Evolutionary conservation across 2,797 vertebrate species (phyloP).

Genomic region (Mus caroli): DNA sequence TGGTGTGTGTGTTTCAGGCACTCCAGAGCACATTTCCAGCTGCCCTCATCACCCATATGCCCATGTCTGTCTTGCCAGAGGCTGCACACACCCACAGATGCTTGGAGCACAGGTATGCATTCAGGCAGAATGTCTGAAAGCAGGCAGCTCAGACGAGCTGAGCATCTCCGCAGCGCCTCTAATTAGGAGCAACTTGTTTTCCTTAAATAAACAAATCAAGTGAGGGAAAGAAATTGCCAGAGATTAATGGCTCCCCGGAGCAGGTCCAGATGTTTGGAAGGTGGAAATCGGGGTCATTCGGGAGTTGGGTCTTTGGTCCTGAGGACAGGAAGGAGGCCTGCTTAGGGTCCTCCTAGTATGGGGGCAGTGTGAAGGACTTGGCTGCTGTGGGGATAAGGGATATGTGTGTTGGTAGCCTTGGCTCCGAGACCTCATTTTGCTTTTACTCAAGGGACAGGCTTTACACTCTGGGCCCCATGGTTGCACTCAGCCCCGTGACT

Average conservation of each 20-base stretch:
- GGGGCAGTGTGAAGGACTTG: background rate
- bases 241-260: conserved; percentile 79
- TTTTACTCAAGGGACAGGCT: background rate
- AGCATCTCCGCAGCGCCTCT: conserved; percentile 59
- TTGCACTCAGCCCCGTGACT: background rate
- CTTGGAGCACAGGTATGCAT: conserved; percentile 48
- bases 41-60: background rate
- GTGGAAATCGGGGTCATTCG: background rate
- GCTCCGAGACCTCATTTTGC: rapidly evolving
- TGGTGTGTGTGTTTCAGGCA: background rate
- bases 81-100: conserved; percentile 28
- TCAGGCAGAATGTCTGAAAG: conserved; percentile 65
- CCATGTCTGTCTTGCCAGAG: rapidly evolving
- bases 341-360: background rate
- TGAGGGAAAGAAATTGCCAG: conserved; percentile 79
- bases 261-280: conserved; percentile 76
- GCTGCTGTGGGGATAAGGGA: background rate
- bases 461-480: background rate
- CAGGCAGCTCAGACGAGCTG: conserved; percentile 21
- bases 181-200: conserved; percentile 84
- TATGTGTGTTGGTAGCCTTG: background rate
- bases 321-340: background rate
- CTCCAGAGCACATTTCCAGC: rapidly evolving
- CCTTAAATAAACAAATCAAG: conserved; percentile 85
- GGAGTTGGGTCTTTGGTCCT: background rate